Base-by-base conservation (phyloP, 2,113 vertebrate genomes). In the Hoplias malabaricus region DNA sequence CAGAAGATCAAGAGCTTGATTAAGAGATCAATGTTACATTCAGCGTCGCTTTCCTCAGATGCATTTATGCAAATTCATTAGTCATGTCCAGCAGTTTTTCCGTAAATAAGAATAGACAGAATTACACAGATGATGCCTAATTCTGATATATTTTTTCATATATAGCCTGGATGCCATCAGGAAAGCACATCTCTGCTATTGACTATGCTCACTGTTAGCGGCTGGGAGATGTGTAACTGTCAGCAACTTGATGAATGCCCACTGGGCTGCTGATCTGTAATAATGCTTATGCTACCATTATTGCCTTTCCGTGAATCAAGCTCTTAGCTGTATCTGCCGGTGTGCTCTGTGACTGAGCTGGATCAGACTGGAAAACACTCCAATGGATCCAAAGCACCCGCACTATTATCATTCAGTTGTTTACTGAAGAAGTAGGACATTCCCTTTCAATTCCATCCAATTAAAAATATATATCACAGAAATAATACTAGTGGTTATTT, bases 221-320 rank as follows among this genome's bases (percentile, higher is more conserved):
- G 54, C 23, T 63, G 23, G 25, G 42, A 63, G 34, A 62, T 53
- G 50, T 76, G 46, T 40, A 63, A 63, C 65, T 69, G 67, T 34
- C 66, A 40, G 33, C 54, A 50, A 25, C 48, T 75, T 75, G 72
- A 70, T 71, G 46, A 75, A 63, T 14, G 33, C 75, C 46, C 73
- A 66, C 68, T 80, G 68, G 48, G 46, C 66, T 31, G 42, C 66
- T 76, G 43, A 69, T 69, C 38, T 29, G 63, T 74, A 71, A 77
- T 81, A 77, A 72, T 48, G 69, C 80, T 72, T 63, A 40, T 59
- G 67, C 54, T 72, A 77, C 50, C 40, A 56, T 73, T 66, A 61
- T 68, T 42, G 42, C 31, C 12, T 25, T 61, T 73, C 67, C 67
- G 34, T 29, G 69, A 76, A 76, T 76, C 59, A 73, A 57, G 40